Conservation (phyloP, 2,888 invertebrate genomes). For the Melieria crassipennis region DNA sequence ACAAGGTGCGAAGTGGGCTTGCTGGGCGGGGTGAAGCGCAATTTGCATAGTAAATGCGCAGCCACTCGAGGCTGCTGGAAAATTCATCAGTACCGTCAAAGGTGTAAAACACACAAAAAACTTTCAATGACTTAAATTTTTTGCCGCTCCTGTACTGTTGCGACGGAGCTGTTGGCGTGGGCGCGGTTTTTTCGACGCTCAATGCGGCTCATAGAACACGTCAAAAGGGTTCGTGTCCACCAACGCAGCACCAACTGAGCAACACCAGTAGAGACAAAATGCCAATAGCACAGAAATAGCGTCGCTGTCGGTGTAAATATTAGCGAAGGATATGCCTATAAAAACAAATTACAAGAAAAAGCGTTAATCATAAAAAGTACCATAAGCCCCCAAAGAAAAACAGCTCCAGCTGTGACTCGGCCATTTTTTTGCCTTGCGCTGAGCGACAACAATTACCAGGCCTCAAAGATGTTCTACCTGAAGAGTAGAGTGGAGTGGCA, state of each 20-base stretch:
- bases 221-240: background rate
- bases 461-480: background rate
- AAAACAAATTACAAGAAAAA: conserved; percentile 30
- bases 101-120: conserved; percentile 53
- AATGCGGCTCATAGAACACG: too few species aligned
- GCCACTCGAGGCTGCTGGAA: conserved; percentile 38
- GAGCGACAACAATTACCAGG: background rate
- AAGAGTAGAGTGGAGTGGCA: background rate
- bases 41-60: conserved; percentile 40
- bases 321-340: conserved; percentile 9
- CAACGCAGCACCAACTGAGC: background rate
- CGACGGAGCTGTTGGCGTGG: background rate
- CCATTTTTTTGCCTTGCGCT: background rate
- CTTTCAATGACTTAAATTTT: conserved; percentile 53
- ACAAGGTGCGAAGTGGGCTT: too few species aligned
- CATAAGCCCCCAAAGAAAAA: background rate
- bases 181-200: too few species aligned
- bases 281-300: background rate
- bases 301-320: conserved; percentile 7
- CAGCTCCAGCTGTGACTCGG: conserved; percentile 1
- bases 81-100: conserved; percentile 54
- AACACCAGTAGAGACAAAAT: background rate
- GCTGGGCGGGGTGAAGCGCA: conserved; percentile 4
- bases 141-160: background rate
- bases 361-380: conserved; percentile 28